Evolutionary conservation across 1,140 invertebrate genomes (phyloP), one percentile per base, ranked within the genome.

Genomic region (Penaeus japonicus): DNA sequence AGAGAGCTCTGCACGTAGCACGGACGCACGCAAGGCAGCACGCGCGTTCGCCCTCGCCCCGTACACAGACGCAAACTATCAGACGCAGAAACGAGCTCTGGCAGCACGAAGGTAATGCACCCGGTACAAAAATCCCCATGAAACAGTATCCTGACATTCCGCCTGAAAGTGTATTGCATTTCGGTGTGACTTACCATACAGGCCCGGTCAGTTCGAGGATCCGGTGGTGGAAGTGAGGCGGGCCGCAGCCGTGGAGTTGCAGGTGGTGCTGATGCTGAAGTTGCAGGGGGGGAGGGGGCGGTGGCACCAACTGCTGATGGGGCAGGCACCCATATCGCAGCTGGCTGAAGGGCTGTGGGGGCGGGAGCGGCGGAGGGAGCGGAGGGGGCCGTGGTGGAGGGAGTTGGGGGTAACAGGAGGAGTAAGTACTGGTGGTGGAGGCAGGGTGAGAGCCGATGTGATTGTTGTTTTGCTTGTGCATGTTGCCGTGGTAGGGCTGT

Each of bases 271-370:
- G 32, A 17, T 54, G 77, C 77, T 86, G 85, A 27, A 59, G 75
- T 30, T 55, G 84, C 24, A 62, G 22, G 75, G 78, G 27, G 0
- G 73, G 85, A 10, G 85, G 85, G n/a, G 85, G 85, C 54, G 85
- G 85, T 20, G 85, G 85, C 22, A 87, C 85, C 32, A 87, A 78
- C 27, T 87, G 85, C 57, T 80, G 77, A 39, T 87, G 85, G 39
- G 85, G 85, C 15, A 87, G 59, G 24, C 85, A 87, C 20, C 85
- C 85, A 22, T 87, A 87, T n/a, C 85, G 85, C 39, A 70, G 57
- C 62, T 87, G 85, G 53, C 62, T 77, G 59, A 87, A 87, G 79
- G 85, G 55, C 55, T 87, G 85, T 5, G 85, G 85, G 5, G 85
- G 85, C 39, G 85, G 85, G 22, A 81, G 75, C 10, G 77, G 75